Evolutionary conservation across 2,888 invertebrate genomes (phyloP), one percentile per base, ranked within the genome.

Genomic region (Protodeltote pygarga): DNA sequence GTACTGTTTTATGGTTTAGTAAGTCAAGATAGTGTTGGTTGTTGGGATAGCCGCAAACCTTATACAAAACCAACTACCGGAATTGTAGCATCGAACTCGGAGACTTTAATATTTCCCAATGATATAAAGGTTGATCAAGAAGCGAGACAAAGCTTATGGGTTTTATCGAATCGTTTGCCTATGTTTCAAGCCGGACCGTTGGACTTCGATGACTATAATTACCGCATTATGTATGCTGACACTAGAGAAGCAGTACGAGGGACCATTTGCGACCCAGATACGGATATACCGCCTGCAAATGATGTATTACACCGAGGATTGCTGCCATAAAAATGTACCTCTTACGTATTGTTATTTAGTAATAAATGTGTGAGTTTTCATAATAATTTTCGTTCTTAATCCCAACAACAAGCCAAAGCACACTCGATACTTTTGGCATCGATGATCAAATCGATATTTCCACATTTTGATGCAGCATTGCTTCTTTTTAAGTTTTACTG

Each of bases 1-100:
- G 93, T 97, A 0, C 94, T 97, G 94, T 97, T 95, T 79, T 96
- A 93, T 74, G 96, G 97, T 76, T 93, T 96, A 77, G 95, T 97
- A 0, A 94, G 95, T 35, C 93, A 94, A 42, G 96, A 97, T 72
- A 94, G 95, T 9, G 85, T 97, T 0, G 96, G 95, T 27, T 97
- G 97, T 72, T 97, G 97, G 97, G 95, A 97, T 68, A 94, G 94
- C 0, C 90, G 91, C 0, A 96, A 95, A 65, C 93, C 95, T 0
- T 96, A 96, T 72, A 90, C 86, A 24, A 93, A 93, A 17, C 85
- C 86, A 5, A 95, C 94, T 64, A 83, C 94, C 11, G 95, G 94
- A 0, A 82, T 95, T 1, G 92, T 96, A 0, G 95, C 95, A 0
- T 81, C 86, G 21, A 94, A 94, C 79, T 82, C 92, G 2, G 93